phyloP scores from a whole-genome alignment of 2,797 vertebrate species.

The Diglossa cyanea region DNA sequence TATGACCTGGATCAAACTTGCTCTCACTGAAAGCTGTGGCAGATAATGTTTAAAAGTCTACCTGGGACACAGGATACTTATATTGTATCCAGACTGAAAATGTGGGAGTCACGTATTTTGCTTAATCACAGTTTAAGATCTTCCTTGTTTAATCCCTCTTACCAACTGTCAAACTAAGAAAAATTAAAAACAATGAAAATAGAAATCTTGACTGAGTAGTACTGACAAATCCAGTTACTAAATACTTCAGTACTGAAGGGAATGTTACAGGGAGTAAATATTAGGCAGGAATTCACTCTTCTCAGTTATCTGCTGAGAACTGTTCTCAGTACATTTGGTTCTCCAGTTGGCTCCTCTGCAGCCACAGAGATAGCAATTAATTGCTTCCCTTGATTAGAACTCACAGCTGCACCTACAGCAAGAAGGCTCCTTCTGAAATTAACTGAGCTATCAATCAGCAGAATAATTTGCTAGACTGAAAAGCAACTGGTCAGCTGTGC shows the following conservation, averaged over 20 bases:
- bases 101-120: neutral
- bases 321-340: constrained; percentile 35
- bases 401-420: constrained; percentile 68
- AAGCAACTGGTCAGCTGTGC: constrained; percentile 38
- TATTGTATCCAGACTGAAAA: neutral
- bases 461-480: constrained; percentile 66
- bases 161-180: neutral
- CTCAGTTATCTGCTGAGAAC: constrained; percentile 46
- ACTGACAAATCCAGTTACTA: neutral
- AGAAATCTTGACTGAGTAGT: neutral
- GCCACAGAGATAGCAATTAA: constrained; percentile 84
- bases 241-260: neutral
- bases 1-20: neutral
- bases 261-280: constrained; percentile 32
- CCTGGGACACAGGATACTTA: neutral
- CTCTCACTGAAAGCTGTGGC: neutral
- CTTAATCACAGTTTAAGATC: neutral
- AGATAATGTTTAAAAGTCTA: neutral
- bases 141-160: neutral
- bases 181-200: neutral
- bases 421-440: constrained; percentile 73
- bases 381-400: constrained; percentile 77
- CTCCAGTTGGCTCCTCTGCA: constrained; percentile 54
- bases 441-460: constrained; percentile 80
- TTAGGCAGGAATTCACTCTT: constrained; percentile 17